Evolutionary conservation across 2,113 vertebrate species (phyloP), one percentile per base, ranked within the genome.

Genomic region (Brachyhypopomus gauderio): DNA sequence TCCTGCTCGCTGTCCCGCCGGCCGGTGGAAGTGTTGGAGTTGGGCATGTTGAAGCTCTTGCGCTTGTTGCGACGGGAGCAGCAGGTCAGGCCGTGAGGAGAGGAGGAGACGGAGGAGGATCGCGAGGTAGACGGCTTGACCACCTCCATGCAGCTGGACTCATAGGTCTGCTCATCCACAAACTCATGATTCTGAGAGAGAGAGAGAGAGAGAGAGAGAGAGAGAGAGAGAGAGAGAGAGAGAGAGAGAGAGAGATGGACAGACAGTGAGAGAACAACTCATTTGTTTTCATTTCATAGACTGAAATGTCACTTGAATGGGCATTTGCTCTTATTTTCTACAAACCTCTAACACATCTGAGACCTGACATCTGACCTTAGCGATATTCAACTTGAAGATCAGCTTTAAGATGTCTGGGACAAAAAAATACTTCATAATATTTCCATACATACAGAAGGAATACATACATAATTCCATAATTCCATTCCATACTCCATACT

Each of bases 151-250:
- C 94, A 96, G 91, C 92, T 95, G 6, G 93, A 89, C 86, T 99
- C 95, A 0, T 93, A 97, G 17, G 92, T 88, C 88, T 97, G 95
- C 83, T 97, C 97, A 23, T 98, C 97, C 87, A 98, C 95, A 86
- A 99, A 97, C 84, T 98, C 94, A 0, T 98, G 96, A 88, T 97
- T 99, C 98, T 98, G 87, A 70, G 17, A 79, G 25, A 82, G 36
- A 62, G 64, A 48, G 70, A 41, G n/a, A 64, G 30, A 48, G 14
- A 25, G 38, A 55, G 36, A 19, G 25, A 34, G 27, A 5, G 20
- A 45, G 23, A 25, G 17, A n/a, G 58, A 67, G 12, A 20, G 8
- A 27, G 2, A 41, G 22, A 2, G 20, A 62, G n/a, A n/a, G n/a
- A n/a, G n/a, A n/a, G n/a, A n/a, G n/a, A n/a, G n/a, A n/a, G n/a